Conservation (phyloP, 2,888 invertebrate genomes). For the Glyphotaelius pellucidus region DNA sequence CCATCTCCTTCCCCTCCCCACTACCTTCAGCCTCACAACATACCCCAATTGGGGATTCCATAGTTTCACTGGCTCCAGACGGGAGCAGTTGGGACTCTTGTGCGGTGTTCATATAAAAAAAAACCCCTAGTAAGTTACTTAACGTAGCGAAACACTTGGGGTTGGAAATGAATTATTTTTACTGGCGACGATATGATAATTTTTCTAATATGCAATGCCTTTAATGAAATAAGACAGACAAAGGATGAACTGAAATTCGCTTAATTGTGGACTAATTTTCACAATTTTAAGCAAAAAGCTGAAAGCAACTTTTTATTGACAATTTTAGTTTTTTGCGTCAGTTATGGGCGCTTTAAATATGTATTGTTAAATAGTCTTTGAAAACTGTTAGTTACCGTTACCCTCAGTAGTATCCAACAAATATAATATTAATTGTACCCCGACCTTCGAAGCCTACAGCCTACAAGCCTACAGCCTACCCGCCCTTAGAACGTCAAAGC, state of each 20-base stretch:
- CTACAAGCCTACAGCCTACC: neutral
- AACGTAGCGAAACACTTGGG: no score
- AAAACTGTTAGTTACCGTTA: neutral
- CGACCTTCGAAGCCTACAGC: neutral
- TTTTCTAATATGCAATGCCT: neutral
- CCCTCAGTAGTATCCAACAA: neutral
- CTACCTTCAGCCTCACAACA: no score
- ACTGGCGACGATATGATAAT: no score
- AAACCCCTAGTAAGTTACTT: no score
- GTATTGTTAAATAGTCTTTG: neutral
- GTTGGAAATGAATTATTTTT: no score
- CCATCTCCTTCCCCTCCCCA: no score
- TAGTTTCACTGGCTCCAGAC: no score
- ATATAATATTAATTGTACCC: neutral
- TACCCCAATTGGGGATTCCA: no score
- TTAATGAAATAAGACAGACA: neutral
- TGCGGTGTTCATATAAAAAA: no score
- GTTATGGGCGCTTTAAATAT: neutral
- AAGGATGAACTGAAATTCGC: neutral
- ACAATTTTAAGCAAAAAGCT: neutral
- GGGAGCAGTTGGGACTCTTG: no score
- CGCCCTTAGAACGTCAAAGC: neutral
- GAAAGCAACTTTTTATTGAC: neutral
- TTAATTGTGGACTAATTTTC: neutral
- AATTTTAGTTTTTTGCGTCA: neutral